Percentiles rank a stretch among this genome's conserved stretches.
phyloP scores from a whole-genome alignment of 2,113 vertebrate species.

The Mellivora capensis region DNA sequence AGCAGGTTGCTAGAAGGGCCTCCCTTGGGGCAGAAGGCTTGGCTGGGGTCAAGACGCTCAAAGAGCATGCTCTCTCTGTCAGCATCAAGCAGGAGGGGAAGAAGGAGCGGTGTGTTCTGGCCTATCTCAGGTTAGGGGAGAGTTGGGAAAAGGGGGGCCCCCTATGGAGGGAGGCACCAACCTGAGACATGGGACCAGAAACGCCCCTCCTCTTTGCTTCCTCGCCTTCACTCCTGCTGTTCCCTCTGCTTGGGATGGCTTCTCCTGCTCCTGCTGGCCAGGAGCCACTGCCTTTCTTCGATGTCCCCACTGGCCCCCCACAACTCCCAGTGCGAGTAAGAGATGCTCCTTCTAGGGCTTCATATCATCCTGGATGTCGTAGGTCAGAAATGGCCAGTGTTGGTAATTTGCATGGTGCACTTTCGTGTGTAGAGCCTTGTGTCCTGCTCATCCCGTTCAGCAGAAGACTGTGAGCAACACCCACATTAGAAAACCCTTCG shows the following conservation, averaged over 20 bases:
- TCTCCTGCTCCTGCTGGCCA: neutral
- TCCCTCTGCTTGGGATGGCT: neutral
- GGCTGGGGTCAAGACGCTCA: neutral
- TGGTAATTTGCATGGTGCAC: neutral
- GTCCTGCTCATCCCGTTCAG: no score
- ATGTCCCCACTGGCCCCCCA: neutral
- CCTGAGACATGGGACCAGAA: no score
- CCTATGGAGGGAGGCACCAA: neutral
- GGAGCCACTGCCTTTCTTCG: neutral
- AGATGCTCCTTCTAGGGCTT: neutral
- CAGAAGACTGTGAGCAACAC: no score
- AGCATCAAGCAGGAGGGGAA: no score
- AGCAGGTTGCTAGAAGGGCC: neutral
- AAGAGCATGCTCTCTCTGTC: neutral
- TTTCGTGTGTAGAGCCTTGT: neutral
- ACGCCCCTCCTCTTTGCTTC: neutral
- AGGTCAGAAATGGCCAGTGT: neutral
- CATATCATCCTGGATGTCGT: neutral
- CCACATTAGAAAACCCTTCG: no score
- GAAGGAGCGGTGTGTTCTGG: no score
- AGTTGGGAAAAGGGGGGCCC: no score
- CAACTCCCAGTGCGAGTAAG: fast-evolving
- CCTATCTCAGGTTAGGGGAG: neutral
- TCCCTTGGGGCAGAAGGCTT: neutral
- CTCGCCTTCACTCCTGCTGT: neutral